These are phyloP conservation scores for Octomys mimax DNA, from an alignment of 2,797 vertebrate species.

Conservation along the genomic window DNA sequence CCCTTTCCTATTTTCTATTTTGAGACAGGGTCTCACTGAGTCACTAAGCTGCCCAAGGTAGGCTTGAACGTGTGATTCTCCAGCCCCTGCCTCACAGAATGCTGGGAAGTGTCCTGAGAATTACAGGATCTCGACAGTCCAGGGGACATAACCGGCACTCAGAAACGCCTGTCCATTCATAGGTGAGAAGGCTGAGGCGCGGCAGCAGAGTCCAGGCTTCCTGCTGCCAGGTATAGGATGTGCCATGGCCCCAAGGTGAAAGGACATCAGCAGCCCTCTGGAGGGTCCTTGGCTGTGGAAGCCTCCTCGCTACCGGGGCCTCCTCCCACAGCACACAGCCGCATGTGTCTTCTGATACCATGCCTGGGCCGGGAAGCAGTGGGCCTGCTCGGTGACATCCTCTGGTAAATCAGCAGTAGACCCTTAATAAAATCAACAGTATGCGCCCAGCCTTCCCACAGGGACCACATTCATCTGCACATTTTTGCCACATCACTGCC, in stretches of 20 bases:
- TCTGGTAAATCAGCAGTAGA: not conserved
- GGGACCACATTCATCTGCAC: slow-evolving; percentile 48
- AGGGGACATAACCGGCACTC: fast-evolving
- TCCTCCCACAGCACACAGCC: not conserved
- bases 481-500: slow-evolving; percentile 64
- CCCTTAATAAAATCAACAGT: slow-evolving; percentile 48
- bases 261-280: not conserved
- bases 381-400: not conserved
- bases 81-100: not conserved
- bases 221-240: too few relatives aligned
- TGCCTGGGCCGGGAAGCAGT: not conserved
- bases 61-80: not conserved
- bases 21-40: not conserved
- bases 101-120: not conserved
- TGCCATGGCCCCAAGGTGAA: too few relatives aligned
- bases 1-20: not conserved
- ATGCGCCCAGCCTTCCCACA: not conserved
- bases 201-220: not conserved
- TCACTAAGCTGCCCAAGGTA: too few relatives aligned
- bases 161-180: not conserved
- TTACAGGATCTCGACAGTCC: not conserved
- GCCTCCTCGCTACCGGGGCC: not conserved
- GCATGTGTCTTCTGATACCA: fast-evolving
- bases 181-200: not conserved
- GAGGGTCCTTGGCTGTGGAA: not conserved